Base-by-base conservation (phyloP, 2,888 invertebrate genomes). In the Polia nebulosa region DNA sequence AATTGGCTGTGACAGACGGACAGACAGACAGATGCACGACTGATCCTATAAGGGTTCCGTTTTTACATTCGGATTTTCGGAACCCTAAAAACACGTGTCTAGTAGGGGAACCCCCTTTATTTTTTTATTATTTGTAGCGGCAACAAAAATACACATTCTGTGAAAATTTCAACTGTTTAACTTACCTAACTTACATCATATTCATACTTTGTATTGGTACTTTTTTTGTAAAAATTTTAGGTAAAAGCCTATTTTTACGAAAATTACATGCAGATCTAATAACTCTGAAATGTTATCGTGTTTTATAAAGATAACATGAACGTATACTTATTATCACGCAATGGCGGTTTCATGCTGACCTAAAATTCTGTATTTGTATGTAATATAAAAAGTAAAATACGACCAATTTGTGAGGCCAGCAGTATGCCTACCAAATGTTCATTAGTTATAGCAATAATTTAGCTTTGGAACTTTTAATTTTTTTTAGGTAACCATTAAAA, bases 301-400 rank as follows among this genome's bases (percentile, higher is more conserved):
- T 22, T 36, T 20, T 49, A 0, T 6, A 60, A 69, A 51, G 36
- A 70, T 22, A 76, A 65, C 61, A 76, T 65, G 58, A 65, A 62
- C n/a, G 8, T 25, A 25, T 27, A 29, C 4, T n/a, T n/a, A n/a
- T n/a, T 3, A 45, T 41, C 76, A 76, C 76, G 76, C 55, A 41
- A 66, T 25, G 17, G 5, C 3, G 45, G 20, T 32, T 49, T 36
- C 36, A 45, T 47, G 45, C 29, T 56, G 63, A 62, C 69, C 74
- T 69, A 15, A 41, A 63, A 52, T 53, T 2, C 27, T 66, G 45
- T 45, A 36, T 25, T 45, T 34, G 1, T 25, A 68, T 59, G 3
- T 17, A 59, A 34, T 32, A 59, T 22, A 13, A 47, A 25, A 41
- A 17, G n/a, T 29, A 25, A 27, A 29, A 4, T 17, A 47, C 22